Evolutionary conservation across 2,797 vertebrate genomes (phyloP), one percentile per base, ranked within the genome.

Genomic region (Eremophila alpestris): DNA sequence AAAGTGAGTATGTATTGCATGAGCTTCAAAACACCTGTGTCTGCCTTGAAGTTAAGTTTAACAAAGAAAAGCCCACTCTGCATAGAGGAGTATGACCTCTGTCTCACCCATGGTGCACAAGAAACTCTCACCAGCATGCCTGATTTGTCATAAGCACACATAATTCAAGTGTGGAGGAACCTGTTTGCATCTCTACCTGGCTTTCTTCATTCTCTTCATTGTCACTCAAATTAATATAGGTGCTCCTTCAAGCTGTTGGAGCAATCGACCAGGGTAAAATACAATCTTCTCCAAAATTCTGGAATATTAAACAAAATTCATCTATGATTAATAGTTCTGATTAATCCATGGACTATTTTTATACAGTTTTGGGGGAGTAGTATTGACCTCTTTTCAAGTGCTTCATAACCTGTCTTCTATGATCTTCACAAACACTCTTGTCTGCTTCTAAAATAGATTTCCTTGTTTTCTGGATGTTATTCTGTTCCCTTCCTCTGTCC

Each of bases 321-420:
- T 38, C 38, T 11, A 38, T 38, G 9, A 38, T 38, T 38, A 38
- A 38, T 38, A 73, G 0, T 51, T 13, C 8, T 0, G 0, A 6
- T 54, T 32, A 21, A 43, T 52, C 12, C 3, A 12, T 19, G 21
- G 4, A 13, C 10, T 52, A 48, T 34, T 73, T 87, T 87, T 41
- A 65, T 16, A 24, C 1, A 24, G 17, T 16, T 78, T 24, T 8
- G 2, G 7, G 9, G 16, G 2, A 13, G 10, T 43, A 19, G 2
- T 48, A 56, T 19, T 76, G 58, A 13, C 16, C 3, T 32, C 3
- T 87, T 26, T 49, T 14, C 7, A 69, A 70, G 17, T 38, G 7
- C 14, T 76, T 84, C 52, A 22, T 10, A 34, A 23, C 16, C 10
- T 55, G 22, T 43, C 14, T 80, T 67, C 24, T 79, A 6, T 29